These are phyloP conservation scores for Pinna nobilis DNA, from an alignment of 1,140 invertebrate species.

Conservation along the genomic window DNA sequence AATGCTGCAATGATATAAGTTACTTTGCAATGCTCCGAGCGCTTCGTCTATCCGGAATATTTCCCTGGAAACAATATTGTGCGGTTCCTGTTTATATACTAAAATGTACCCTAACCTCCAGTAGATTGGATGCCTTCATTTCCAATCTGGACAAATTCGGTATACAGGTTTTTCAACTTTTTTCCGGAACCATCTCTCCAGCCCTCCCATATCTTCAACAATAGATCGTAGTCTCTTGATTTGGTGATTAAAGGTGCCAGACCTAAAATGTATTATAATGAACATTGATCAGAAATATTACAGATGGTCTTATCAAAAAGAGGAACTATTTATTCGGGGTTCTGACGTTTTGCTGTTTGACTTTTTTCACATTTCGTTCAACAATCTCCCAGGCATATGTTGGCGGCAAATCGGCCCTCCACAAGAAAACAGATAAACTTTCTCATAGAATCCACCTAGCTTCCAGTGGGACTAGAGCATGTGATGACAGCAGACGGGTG, in stretches of 20 bases:
- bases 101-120: constrained; percentile 75
- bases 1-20: background rate
- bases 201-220: constrained; percentile 79
- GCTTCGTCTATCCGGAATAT: background rate
- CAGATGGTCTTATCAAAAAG: background rate
- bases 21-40: background rate
- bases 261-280: constrained; percentile 30
- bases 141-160: constrained; percentile 85
- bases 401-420: too few species aligned
- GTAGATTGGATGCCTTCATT: constrained; percentile 88
- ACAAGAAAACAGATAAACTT: too few species aligned
- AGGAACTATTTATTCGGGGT: background rate
- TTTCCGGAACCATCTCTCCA: constrained; percentile 86
- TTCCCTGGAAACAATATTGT: background rate
- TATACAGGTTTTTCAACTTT: constrained; percentile 84
- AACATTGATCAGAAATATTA: background rate
- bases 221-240: constrained; percentile 53
- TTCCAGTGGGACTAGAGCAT: too few species aligned
- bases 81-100: background rate
- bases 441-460: too few species aligned
- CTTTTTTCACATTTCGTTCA: too few species aligned
- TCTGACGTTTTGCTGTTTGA: too few species aligned
- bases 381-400: too few species aligned
- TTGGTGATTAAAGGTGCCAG: constrained; percentile 55
- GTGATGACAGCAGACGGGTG: too few species aligned